Conservation (phyloP, 2,888 invertebrate genomes). For the Apocheima hispidaria region DNA sequence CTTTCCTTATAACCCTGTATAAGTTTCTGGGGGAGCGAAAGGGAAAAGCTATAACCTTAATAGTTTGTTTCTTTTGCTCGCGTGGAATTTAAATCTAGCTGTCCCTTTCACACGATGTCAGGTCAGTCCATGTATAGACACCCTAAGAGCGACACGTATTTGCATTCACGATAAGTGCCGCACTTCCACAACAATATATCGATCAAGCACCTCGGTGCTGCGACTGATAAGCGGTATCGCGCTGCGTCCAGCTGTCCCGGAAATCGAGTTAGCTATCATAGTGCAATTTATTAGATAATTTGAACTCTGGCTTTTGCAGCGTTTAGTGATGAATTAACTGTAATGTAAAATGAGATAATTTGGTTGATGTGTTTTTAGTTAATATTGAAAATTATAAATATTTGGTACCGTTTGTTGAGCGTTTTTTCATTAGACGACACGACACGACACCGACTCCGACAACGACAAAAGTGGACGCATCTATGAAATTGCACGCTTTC, state of each 20-base stretch:
- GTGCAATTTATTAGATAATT: slow-evolving; percentile 20
- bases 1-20: no score
- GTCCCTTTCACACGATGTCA: no score
- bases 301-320: slow-evolving; percentile 14
- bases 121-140: not conserved
- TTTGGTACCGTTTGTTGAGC: no score
- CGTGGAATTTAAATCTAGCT: no score
- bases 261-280: slow-evolving; percentile 52
- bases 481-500: no score
- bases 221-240: slow-evolving; percentile 73
- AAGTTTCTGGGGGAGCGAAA: no score
- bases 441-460: no score
- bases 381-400: no score
- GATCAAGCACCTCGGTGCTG: slow-evolving; percentile 74
- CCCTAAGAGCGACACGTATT: slow-evolving; percentile 21
- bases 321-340: slow-evolving; percentile 1
- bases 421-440: no score
- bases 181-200: slow-evolving; percentile 70
- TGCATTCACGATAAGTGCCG: slow-evolving; percentile 47
- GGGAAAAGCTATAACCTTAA: no score
- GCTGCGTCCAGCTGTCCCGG: slow-evolving; percentile 72
- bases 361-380: not conserved
- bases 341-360: not conserved
- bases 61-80: no score
- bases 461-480: no score